These are phyloP conservation scores for Hafferia zeledoni DNA, from an alignment of 2,797 vertebrate species.

Conservation along the genomic window DNA sequence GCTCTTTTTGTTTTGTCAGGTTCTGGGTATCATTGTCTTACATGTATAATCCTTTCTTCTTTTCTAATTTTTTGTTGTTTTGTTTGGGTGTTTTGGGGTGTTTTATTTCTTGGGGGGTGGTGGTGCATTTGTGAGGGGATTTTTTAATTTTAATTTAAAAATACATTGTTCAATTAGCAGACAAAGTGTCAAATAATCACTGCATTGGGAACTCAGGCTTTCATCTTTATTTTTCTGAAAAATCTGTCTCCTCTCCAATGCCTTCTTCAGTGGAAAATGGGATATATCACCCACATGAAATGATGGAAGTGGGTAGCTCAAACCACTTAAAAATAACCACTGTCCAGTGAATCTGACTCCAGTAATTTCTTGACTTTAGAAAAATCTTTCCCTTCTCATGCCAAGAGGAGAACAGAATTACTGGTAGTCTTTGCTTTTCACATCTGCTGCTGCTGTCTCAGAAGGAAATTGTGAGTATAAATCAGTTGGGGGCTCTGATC, in stretches of 20 bases:
- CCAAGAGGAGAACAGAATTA: background rate
- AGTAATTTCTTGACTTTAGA: background rate
- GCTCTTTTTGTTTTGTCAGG: background rate
- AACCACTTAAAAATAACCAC: background rate
- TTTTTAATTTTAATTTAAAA: background rate
- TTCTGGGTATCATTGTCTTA: background rate
- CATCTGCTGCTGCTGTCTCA: background rate
- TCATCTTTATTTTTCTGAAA: background rate
- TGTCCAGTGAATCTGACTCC: background rate
- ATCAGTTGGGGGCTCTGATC: slow-evolving; percentile 38
- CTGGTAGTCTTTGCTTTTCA: slow-evolving; percentile 37
- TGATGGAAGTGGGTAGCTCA: background rate
- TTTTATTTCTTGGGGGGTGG: background rate
- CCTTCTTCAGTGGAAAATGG: background rate
- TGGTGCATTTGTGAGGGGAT: no score
- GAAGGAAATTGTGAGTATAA: slow-evolving; percentile 62
- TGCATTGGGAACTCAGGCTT: background rate
- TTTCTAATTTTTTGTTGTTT: background rate
- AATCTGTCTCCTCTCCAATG: background rate
- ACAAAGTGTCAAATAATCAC: background rate
- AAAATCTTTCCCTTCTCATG: background rate
- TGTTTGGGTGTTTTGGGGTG: background rate
- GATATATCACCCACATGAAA: background rate
- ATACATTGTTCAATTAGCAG: background rate
- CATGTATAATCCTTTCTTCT: background rate